These are phyloP conservation scores for Chrysolina oricalcia DNA, from an alignment of 2,888 invertebrate species.

Conservation along the genomic window DNA sequence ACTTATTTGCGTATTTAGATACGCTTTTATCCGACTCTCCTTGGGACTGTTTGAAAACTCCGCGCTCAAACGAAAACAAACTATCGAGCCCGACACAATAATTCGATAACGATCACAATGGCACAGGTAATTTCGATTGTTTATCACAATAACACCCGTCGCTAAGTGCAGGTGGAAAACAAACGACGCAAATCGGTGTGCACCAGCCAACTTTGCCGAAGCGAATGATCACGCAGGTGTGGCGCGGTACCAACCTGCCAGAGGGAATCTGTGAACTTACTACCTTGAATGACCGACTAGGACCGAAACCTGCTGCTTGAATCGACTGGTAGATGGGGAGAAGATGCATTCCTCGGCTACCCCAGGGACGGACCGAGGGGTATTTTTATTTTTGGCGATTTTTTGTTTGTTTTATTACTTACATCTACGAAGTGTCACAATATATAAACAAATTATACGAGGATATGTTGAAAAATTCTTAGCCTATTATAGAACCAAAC, in stretches of 20 bases:
- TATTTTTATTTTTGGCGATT: neutral
- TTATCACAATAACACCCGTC: constrained; percentile 22
- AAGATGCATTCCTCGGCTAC: constrained; percentile 44
- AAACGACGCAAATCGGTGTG: constrained; percentile 19
- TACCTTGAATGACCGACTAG: constrained; percentile 65
- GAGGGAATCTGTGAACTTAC: constrained; percentile 62
- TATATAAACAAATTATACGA: no score
- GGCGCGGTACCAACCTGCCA: constrained; percentile 54
- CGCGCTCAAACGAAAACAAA: neutral
- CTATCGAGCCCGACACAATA: neutral
- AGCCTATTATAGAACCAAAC: no score
- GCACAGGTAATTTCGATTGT: constrained; percentile 14
- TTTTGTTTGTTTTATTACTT: no score
- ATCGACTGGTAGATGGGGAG: constrained; percentile 42
- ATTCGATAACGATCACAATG: neutral
- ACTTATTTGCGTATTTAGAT: neutral
- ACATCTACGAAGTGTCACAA: no score
- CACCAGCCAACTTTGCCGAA: constrained; percentile 28
- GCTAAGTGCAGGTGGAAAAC: constrained; percentile 42
- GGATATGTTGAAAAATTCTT: no score
- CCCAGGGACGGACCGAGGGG: constrained; percentile 35
- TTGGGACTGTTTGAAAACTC: neutral
- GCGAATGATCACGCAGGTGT: constrained; percentile 48
- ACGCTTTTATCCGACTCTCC: neutral
- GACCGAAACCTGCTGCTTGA: constrained; percentile 57